Evolutionary conservation across 1,140 invertebrate species (phyloP).

Genomic region (Leptestheria dahalacensis): DNA sequence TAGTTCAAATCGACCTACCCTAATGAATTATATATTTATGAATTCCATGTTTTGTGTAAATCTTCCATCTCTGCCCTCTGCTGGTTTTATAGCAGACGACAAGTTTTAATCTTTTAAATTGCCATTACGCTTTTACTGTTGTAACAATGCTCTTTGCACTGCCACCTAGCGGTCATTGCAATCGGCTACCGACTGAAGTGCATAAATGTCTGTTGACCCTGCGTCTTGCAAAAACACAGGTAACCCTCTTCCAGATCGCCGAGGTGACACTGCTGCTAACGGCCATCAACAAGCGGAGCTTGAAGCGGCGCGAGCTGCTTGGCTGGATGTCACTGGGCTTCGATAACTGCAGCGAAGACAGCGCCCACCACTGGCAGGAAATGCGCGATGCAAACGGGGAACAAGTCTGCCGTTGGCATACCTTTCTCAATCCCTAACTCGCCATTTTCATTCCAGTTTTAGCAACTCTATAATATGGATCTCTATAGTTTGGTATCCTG

Average conservation of each 20-base stretch:
- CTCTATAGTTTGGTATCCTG: too few relatives aligned
- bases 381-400: constrained; percentile 57
- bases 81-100: too few relatives aligned
- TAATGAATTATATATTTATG: neutral
- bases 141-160: too few relatives aligned
- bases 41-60: neutral
- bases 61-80: neutral
- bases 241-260: constrained; percentile 85
- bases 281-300: constrained; percentile 77
- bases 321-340: constrained; percentile 87
- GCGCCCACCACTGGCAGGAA: constrained; percentile 85
- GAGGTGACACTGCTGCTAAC: constrained; percentile 88
- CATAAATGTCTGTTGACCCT: too few relatives aligned
- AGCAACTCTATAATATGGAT: too few relatives aligned
- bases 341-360: constrained; percentile 80
- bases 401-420: constrained; percentile 58
- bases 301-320: constrained; percentile 90
- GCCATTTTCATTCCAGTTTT: too few relatives aligned
- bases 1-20: too few relatives aligned
- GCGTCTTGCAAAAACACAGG: too few relatives aligned
- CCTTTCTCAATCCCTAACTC: constrained; percentile 37
- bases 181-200: too few relatives aligned
- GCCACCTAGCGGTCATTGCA: too few relatives aligned
- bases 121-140: too few relatives aligned
- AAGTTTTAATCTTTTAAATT: too few relatives aligned